Base-by-base conservation (phyloP, 2,113 vertebrate species). In the Erythrocebus patas region DNA sequence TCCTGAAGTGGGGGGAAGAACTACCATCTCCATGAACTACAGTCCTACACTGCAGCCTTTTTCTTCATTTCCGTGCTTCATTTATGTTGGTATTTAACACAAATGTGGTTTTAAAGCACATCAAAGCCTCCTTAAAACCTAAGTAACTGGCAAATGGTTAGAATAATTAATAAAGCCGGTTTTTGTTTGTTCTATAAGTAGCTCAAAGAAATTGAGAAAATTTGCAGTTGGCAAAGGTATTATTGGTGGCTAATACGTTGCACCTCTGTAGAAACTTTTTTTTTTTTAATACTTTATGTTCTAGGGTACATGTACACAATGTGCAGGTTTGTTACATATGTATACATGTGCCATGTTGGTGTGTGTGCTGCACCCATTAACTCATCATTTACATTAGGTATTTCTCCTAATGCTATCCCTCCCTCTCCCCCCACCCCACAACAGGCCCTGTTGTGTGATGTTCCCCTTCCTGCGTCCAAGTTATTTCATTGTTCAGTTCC, bases 91-190 rank as follows among this genome's bases (percentile, higher is more conserved):
- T 45, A 80, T 87, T 96, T 97, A 97, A 92, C 83, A 81, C 81
- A 91, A 95, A 93, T 95, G 92, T 88, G 83, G 17, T 92, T 88
- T 96, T 81, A 96, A 96, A 96, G 68, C 80, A 96, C 57, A 64
- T 72, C 73, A 81, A 92, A 85, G 0, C 76, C 89, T 91, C 57
- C 76, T 96, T 95, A 96, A 96, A 93, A 92, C 76, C 92, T 55
- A 96, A 96, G 91, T 73, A 95, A 95, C 88, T 96, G 91, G 88
- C 52, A 96, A 96, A 96, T 93, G 57, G 55, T 94, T 97, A 95
- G 66, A 90, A 96, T 97, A 96, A 97, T 97, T 96, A 94, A 97
- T 97, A 95, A 97, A 92, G 72, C 40, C 78, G 30, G 1, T 79
- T 40, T 82, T 72, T 57, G 45, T 59, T 73, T n/a, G 6, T 17